Base-by-base conservation (phyloP, 2,797 vertebrate genomes). In the Girardinus metallicus region DNA sequence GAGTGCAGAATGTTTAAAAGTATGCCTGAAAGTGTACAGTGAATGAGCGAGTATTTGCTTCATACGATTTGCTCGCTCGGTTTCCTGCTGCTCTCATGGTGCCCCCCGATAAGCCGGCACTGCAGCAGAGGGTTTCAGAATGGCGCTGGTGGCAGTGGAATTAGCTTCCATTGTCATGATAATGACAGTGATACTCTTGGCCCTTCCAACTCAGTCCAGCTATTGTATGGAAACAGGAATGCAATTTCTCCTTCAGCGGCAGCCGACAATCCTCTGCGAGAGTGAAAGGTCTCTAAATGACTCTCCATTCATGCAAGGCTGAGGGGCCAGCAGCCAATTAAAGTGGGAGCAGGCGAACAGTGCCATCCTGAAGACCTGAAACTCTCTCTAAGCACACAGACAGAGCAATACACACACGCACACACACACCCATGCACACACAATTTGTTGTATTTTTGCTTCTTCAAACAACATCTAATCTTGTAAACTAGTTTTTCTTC, bases 161-260 rank as follows among this genome's bases (percentile, higher is more conserved):
- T 96, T 96, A 96, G 95, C 94, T 96, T 86, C 93, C 81, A 96
- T 96, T 96, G 96, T 96, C 93, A 96, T 96, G 96, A 94, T 96
- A 96, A 96, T 96, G 95, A 94, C 92, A 92, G 92, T 95, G 94
- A 96, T 96, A 96, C 95, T 96, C 92, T 92, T 95, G 94, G 92
- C 94, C 94, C 92, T 88, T 95, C 94, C 91, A 91, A 95, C 94
- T 95, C 91, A 85, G 93, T 92, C 92, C 93, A 83, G 77, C 94
- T 90, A 95, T 96, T 96, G 95, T 96, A 94, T 91, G 88, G 94
- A 95, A 95, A 95, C 92, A 94, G 95, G 93, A 96, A 96, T 95
- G 95, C 95, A 96, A 96, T 96, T 96, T 96, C 95, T 95, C 91
- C 89, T 86, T 92, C 93, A 91, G 93, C 89, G 23, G 92, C 85